Evolutionary conservation across 64 coral and sea anemone genomes (phyloP), one percentile per base, ranked within the genome.

Genomic region (Actinia tenebrosa): DNA sequence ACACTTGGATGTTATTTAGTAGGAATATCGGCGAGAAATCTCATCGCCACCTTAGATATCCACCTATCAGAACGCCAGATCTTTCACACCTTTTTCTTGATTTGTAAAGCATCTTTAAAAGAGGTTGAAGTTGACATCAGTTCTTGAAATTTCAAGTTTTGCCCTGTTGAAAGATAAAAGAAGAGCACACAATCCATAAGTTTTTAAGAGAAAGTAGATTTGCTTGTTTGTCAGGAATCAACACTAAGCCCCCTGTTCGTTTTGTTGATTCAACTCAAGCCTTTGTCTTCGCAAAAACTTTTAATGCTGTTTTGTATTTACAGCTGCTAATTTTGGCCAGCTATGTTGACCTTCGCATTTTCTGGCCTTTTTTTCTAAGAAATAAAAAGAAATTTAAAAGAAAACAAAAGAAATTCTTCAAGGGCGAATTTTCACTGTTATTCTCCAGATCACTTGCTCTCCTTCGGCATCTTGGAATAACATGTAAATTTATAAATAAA

Each of bases 131-230:
- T 53, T 81, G 79, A 45, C 85, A 87, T 43, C 78, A 77, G 81
- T 87, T 92, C 84, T 92, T 92, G 85, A 92, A 87, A 92, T 92
- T 87, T 92, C 90, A 87, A 92, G 90, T 87, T 92, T 85, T 82
- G 30, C 45, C 90, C 80, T 92, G 86, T 92, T 87, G 90, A 92
- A 87, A 92, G 77, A 92, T 83, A 92, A 92, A 92, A 84, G 90
- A 92, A 92, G 83, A 92, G 56, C 45, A 92, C 47, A 92, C 90
- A 92, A 87, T 75, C 78, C 47, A 92, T 92, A 92, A 92, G 85
- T 87, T 92, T 92, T 92, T 56, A 92, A 92, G 90, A 87, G 90
- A 92, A 92, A 92, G 85, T 92, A 63, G 90, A 92, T 37, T 92
- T 80, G 86, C 16, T 80, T 87, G 26, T 87, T 30, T 92, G 86